Evolutionary conservation across 2,113 vertebrate genomes (phyloP).

Genomic region (Charina bottae): DNA sequence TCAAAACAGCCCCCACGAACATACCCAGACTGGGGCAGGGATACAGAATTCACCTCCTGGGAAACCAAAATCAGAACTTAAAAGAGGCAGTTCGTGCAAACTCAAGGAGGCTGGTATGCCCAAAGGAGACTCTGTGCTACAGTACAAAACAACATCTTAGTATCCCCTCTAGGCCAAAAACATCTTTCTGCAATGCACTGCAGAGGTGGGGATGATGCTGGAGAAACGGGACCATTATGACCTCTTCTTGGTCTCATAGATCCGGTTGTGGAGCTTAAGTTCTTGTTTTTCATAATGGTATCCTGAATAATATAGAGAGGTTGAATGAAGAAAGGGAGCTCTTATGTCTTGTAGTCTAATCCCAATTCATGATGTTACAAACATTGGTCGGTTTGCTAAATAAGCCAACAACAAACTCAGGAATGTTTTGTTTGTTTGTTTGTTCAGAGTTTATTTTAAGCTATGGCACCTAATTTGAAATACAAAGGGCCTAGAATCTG

Average conservation of each 20-base stretch:
- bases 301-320: too few species aligned
- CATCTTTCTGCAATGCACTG: neutral
- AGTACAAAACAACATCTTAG: neutral
- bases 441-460: too few species aligned
- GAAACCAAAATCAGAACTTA: neutral
- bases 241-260: neutral
- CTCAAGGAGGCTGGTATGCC: neutral
- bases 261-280: too few species aligned
- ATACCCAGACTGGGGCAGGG: neutral
- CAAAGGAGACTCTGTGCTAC: neutral
- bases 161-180: neutral
- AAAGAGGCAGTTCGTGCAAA: neutral
- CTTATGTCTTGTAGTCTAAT: too few species aligned
- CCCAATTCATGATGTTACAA: too few species aligned
- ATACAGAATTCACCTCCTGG: neutral
- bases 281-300: too few species aligned
- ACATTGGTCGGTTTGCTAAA: too few species aligned
- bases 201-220: neutral
- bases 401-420: too few species aligned
- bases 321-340: too few species aligned
- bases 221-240: neutral
- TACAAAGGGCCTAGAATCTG: too few species aligned
- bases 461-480: too few species aligned
- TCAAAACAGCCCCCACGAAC: neutral
- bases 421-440: too few species aligned